These are phyloP conservation scores for Pteropus rufus DNA, from an alignment of 2,797 vertebrate genomes.

Conservation along the genomic window DNA sequence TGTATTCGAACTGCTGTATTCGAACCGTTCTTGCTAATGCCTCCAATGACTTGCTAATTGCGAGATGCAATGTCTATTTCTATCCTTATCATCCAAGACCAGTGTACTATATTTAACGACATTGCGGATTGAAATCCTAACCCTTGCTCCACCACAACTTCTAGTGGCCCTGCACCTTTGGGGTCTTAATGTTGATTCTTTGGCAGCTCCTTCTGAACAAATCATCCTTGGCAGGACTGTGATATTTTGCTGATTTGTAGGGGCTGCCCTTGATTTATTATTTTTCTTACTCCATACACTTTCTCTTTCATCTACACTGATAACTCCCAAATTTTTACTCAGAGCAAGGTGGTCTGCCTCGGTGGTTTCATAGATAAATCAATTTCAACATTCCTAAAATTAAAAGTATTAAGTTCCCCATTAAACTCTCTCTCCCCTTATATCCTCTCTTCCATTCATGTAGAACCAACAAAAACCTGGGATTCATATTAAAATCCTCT, in stretches of 20 bases:
- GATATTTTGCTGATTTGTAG: background rate
- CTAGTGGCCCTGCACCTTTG: background rate
- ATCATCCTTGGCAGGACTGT: background rate
- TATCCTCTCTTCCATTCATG: background rate
- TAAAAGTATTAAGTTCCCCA: background rate
- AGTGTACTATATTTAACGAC: background rate
- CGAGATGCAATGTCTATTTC: background rate
- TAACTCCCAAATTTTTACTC: background rate
- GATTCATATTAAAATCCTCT: background rate
- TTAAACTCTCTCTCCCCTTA: background rate
- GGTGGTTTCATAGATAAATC: background rate
- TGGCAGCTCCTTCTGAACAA: background rate
- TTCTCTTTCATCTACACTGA: background rate
- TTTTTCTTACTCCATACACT: background rate
- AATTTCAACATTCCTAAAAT: conserved; percentile 11
- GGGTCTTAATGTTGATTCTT: background rate
- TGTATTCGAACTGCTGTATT: background rate
- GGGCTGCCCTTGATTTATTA: background rate
- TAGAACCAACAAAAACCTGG: background rate
- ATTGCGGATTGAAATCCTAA: background rate
- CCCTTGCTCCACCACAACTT: background rate
- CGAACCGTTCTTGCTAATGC: background rate
- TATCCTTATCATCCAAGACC: background rate
- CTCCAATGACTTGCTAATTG: background rate
- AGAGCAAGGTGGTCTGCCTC: background rate